Conservation (phyloP, 2,797 vertebrate species). For the Naso thynnoides region DNA sequence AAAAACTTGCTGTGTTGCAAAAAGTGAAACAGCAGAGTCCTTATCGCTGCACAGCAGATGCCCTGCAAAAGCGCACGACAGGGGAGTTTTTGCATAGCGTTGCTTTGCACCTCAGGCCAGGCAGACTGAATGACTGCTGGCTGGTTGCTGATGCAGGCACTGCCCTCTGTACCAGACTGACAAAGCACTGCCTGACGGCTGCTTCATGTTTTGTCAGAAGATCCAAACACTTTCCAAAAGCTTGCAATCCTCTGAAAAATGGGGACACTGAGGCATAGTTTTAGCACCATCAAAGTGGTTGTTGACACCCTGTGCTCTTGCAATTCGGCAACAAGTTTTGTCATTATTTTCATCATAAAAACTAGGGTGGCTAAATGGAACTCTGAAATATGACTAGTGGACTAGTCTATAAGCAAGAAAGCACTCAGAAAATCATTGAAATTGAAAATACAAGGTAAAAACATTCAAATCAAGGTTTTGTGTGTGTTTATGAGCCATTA, state of each 20-base stretch:
- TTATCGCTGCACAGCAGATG: slow-evolving; percentile 80
- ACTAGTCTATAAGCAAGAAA: no score
- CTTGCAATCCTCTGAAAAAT: slow-evolving; percentile 24
- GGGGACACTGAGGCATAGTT: slow-evolving; percentile 20
- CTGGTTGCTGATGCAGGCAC: slow-evolving; percentile 61
- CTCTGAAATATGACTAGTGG: no score
- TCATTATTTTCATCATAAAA: neutral
- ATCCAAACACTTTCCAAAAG: slow-evolving; percentile 39
- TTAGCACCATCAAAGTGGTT: neutral
- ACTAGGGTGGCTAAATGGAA: no score
- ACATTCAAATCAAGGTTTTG: no score
- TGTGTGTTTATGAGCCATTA: no score
- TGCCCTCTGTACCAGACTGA: slow-evolving; percentile 59
- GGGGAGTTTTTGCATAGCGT: slow-evolving; percentile 54
- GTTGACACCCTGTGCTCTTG: neutral
- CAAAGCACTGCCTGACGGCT: slow-evolving; percentile 64
- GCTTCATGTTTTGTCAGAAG: slow-evolving; percentile 58
- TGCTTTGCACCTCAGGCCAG: slow-evolving; percentile 63
- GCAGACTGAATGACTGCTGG: slow-evolving; percentile 49
- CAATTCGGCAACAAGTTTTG: neutral
- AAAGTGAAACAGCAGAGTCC: slow-evolving; percentile 55
- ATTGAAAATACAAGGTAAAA: no score
- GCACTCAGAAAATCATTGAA: no score
- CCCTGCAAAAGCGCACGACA: slow-evolving; percentile 54
- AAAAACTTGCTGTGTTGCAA: slow-evolving; percentile 59